Evolutionary conservation across 2,888 invertebrate species (phyloP).

Genomic region (Dicyrtoma fusca): DNA sequence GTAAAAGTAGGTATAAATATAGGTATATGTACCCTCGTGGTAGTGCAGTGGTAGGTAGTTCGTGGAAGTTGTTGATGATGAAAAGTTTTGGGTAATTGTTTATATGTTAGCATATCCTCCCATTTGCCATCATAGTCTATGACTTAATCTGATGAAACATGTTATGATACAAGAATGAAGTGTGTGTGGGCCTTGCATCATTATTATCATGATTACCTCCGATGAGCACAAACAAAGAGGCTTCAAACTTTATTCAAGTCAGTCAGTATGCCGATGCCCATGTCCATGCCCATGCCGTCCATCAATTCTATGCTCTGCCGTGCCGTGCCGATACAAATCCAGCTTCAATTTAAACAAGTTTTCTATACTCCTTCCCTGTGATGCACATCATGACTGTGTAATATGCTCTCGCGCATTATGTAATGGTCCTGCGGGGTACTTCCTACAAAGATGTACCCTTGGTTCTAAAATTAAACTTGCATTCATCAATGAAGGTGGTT

Average conservation of each 20-base stretch:
- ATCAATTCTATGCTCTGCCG: no score
- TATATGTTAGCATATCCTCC: background rate
- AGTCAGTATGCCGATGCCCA: no score
- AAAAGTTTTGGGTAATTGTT: slow-evolving; percentile 2
- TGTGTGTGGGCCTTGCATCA: slow-evolving; percentile 32
- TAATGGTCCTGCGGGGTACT: no score
- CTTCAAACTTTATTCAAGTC: slow-evolving; percentile 3
- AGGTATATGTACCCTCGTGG: no score
- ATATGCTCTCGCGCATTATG: background rate
- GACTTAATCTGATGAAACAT: slow-evolving; percentile 19
- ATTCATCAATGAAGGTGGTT: no score
- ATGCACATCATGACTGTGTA: background rate
- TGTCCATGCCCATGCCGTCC: no score
- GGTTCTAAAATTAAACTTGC: background rate
- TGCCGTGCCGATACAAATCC: no score
- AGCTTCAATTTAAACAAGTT: no score
- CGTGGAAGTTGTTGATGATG: no score
- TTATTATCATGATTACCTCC: slow-evolving; percentile 31
- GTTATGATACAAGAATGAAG: background rate
- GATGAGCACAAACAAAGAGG: slow-evolving; percentile 24
- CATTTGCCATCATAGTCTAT: background rate
- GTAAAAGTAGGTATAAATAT: no score
- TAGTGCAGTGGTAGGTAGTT: no score
- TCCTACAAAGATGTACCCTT: background rate
- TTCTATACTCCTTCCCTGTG: no score